phyloP scores from a whole-genome alignment of 2,113 vertebrate species.

The Myotis brandtii region DNA sequence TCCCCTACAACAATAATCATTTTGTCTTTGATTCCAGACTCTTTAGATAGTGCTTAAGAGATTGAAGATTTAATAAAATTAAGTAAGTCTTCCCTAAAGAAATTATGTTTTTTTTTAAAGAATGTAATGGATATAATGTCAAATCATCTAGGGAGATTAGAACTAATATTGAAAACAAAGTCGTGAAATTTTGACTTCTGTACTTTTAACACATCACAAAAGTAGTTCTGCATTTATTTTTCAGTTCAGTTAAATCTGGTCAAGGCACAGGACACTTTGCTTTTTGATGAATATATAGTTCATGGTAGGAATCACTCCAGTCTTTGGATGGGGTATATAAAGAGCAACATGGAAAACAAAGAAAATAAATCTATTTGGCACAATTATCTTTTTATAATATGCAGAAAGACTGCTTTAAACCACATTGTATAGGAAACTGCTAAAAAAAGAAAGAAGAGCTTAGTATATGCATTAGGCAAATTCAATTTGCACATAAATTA shows the following conservation, averaged over 20 bases:
- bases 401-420: not conserved
- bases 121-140: not conserved
- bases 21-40: not conserved
- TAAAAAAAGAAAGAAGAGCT: constrained; percentile 41
- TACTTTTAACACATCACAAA: not conserved
- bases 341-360: constrained; percentile 47
- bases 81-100: not conserved
- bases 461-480: constrained; percentile 71
- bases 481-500: constrained; percentile 78
- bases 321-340: not conserved
- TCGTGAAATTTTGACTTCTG: not conserved
- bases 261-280: not conserved
- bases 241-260: constrained; percentile 34
- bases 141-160: constrained; percentile 1
- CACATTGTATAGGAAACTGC: not conserved
- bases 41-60: not conserved
- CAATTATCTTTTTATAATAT: constrained; percentile 51
- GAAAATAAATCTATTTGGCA: constrained; percentile 35
- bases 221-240: constrained; percentile 34
- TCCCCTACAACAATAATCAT: not conserved
- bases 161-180: constrained; percentile 39
- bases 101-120: constrained; percentile 7
- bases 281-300: constrained; percentile 44
- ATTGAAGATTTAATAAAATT: not conserved
- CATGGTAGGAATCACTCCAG: not conserved